Conservation (phyloP, 2,113 vertebrate species). For the Polypterus senegalus region DNA sequence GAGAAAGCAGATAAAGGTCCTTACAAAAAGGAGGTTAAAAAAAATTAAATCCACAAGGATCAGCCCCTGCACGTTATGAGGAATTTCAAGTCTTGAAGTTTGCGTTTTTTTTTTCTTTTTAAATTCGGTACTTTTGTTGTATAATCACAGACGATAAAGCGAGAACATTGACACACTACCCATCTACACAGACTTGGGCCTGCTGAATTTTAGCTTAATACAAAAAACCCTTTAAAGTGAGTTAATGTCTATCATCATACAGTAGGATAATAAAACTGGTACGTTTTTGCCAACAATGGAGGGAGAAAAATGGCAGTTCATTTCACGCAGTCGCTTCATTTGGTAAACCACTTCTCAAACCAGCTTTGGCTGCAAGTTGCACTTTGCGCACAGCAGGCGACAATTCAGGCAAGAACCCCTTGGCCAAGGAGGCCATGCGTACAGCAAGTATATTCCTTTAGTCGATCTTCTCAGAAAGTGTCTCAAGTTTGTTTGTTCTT, state of each 20-base stretch:
- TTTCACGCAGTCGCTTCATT: slow-evolving; percentile 34
- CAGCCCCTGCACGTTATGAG: slow-evolving; percentile 17
- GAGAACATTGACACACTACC: slow-evolving; percentile 33
- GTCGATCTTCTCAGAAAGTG: slow-evolving; percentile 34
- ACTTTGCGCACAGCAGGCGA: not conserved
- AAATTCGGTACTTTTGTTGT: slow-evolving; percentile 5
- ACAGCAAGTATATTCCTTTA: slow-evolving; percentile 11
- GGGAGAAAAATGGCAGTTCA: slow-evolving; percentile 36
- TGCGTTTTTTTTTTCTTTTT: slow-evolving; percentile 17
- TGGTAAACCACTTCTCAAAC: slow-evolving; percentile 42
- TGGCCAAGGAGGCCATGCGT: slow-evolving; percentile 19
- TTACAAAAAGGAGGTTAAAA: not conserved
- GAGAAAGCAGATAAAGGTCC: not conserved
- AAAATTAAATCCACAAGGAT: not conserved
- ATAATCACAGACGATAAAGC: slow-evolving; percentile 48
- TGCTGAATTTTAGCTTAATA: slow-evolving; percentile 60
- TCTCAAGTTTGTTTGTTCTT: slow-evolving; percentile 15
- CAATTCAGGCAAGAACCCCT: slow-evolving; percentile 7
- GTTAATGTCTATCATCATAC: slow-evolving; percentile 48
- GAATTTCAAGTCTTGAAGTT: slow-evolving; percentile 36
- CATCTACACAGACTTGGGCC: slow-evolving; percentile 61
- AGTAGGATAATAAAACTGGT: slow-evolving; percentile 47
- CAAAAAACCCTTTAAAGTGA: slow-evolving; percentile 61
- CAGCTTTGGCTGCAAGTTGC: slow-evolving; percentile 41
- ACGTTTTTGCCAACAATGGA: slow-evolving; percentile 40